Conservation (phyloP, 2,113 vertebrate genomes). For the Hemiscyllium ocellatum region DNA sequence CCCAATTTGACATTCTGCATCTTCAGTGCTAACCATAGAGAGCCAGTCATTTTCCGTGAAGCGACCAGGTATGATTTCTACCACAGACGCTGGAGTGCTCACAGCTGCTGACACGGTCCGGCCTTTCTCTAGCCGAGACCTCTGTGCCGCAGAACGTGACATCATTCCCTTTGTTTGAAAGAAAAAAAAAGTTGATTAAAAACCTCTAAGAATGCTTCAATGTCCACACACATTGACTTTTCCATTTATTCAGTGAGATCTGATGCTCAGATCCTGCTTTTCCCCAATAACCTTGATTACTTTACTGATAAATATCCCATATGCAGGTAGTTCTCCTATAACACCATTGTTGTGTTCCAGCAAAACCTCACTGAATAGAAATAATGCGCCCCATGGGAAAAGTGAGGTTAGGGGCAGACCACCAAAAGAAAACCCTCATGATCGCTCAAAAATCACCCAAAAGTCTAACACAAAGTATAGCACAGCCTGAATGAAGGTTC, state of each 20-base stretch:
- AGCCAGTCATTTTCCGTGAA: constrained; percentile 56
- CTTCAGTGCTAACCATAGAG: constrained; percentile 51
- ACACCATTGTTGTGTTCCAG: too few species aligned
- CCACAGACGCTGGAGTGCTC: constrained; percentile 31
- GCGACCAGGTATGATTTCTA: constrained; percentile 49
- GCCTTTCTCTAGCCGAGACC: constrained; percentile 52
- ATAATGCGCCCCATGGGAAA: too few species aligned
- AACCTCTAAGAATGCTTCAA: background rate
- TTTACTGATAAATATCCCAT: too few species aligned
- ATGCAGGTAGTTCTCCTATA: too few species aligned
- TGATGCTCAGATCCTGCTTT: background rate
- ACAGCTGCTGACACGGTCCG: constrained; percentile 26
- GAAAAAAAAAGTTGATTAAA: background rate
- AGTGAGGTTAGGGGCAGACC: too few species aligned
- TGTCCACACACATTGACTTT: rapidly evolving
- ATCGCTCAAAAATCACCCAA: too few species aligned
- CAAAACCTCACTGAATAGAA: too few species aligned
- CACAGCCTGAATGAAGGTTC: too few species aligned
- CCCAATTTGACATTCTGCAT: constrained; percentile 51
- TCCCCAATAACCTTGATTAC: too few species aligned
- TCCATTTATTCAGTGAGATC: too few species aligned
- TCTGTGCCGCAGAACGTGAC: constrained; percentile 46
- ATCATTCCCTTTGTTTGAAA: constrained; percentile 41
- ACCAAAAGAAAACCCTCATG: too few species aligned
- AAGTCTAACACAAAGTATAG: too few species aligned